These are phyloP conservation scores for Spinibarbus caldwelli DNA, from an alignment of 2,797 vertebrate genomes.

Conservation along the genomic window DNA sequence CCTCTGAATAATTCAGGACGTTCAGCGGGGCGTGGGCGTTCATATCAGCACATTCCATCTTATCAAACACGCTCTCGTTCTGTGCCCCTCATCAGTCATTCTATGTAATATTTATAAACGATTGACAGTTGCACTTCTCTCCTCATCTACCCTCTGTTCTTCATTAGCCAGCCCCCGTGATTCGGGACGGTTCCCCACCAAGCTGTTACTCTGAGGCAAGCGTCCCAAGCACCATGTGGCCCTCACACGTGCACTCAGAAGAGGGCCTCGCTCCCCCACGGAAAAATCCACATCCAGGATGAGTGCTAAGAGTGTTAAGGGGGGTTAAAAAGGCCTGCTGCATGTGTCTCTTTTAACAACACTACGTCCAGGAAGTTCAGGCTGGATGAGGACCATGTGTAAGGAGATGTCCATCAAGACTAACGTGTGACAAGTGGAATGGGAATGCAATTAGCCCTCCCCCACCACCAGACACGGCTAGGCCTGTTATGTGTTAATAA, in stretches of 20 bases:
- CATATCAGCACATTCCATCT: slow-evolving; percentile 23
- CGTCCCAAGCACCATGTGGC: slow-evolving; percentile 12
- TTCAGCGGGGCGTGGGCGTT: background rate
- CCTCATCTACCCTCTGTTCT: slow-evolving; percentile 39
- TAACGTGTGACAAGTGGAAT: slow-evolving; percentile 23
- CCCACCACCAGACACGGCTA: background rate
- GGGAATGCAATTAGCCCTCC: slow-evolving; percentile 27
- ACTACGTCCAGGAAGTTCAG: slow-evolving; percentile 29
- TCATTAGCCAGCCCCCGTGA: slow-evolving; percentile 19
- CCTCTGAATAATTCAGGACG: slow-evolving; percentile 4
- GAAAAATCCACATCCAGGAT: background rate
- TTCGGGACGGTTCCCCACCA: background rate
- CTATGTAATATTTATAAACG: slow-evolving; percentile 26
- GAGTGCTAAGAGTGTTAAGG: background rate
- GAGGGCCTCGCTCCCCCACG: background rate
- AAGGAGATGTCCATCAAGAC: slow-evolving; percentile 30
- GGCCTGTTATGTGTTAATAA: slow-evolving; percentile 15
- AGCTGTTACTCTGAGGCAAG: background rate
- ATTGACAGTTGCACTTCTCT: slow-evolving; percentile 17
- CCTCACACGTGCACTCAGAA: slow-evolving; percentile 26
- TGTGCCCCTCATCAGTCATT: slow-evolving; percentile 22
- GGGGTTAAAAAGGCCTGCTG: background rate
- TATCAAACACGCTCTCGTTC: background rate
- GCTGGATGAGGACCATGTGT: slow-evolving; percentile 30
- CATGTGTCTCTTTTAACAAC: slow-evolving; percentile 28